phyloP scores from a whole-genome alignment of 2,113 vertebrate genomes.

The Phoxinus phoxinus region DNA sequence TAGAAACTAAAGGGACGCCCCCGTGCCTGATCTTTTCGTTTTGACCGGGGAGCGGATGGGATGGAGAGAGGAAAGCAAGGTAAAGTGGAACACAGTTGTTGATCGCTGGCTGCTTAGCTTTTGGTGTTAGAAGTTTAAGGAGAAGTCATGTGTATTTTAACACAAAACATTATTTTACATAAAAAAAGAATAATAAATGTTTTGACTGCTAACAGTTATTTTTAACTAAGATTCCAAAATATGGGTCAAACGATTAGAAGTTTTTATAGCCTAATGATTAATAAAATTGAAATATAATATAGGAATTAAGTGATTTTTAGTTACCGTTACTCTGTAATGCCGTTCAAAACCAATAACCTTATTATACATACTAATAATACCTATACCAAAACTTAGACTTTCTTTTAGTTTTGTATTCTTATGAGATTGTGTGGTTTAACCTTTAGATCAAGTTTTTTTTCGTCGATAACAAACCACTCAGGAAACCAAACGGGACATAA shows the following conservation, averaged over 20 bases:
- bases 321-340: background rate
- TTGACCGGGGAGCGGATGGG: constrained; percentile 20
- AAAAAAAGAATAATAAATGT: background rate
- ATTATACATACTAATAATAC: background rate
- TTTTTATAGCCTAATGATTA: background rate
- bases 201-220: background rate
- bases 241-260: background rate
- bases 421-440: constrained; percentile 18
- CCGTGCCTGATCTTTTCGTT: background rate
- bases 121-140: background rate
- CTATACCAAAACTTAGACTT: background rate
- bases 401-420: background rate
- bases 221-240: background rate
- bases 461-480: constrained; percentile 68
- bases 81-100: background rate
- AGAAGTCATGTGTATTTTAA: background rate
- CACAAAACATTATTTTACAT: background rate
- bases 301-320: background rate
- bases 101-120: background rate
- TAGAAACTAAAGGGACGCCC: background rate
- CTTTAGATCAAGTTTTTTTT: constrained; percentile 43
- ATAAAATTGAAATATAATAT: background rate
- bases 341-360: background rate
- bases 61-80: constrained; percentile 35
- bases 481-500: constrained; percentile 68